phyloP scores from a whole-genome alignment of 2,888 invertebrate species.

The Norana najaformis region DNA sequence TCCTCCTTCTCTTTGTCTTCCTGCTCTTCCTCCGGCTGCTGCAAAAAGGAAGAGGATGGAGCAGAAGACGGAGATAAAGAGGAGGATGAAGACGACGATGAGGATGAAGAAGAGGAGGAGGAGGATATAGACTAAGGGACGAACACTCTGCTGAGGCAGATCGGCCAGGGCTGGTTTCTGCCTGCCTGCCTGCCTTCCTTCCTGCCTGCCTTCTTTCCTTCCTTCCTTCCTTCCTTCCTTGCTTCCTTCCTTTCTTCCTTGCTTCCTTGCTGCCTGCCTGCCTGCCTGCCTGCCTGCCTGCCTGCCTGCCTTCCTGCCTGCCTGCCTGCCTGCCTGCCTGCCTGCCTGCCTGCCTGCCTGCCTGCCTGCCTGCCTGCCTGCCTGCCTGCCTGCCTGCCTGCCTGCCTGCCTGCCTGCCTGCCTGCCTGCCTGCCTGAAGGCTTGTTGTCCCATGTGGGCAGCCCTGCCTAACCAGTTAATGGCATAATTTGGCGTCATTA shows the following conservation, averaged over 20 bases:
- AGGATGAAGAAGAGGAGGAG: background rate
- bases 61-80: background rate
- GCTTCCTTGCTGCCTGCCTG: background rate
- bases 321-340: background rate
- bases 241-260: background rate
- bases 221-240: background rate
- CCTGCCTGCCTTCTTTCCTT: background rate
- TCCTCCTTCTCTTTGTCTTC: background rate
- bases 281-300: background rate
- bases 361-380: background rate
- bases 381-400: background rate
- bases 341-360: background rate
- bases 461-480: background rate
- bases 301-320: background rate
- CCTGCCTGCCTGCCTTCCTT: background rate
- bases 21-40: background rate
- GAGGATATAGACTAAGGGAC: background rate
- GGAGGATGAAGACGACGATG: background rate
- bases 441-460: background rate
- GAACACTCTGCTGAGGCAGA: too few species aligned
- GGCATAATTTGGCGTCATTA: slow-evolving; percentile 24
- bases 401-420: background rate
- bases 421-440: background rate
- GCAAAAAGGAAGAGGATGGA: background rate
- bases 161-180: too few species aligned